Conservation (phyloP, 1,140 invertebrate genomes). For the Nephotettix cincticeps region DNA sequence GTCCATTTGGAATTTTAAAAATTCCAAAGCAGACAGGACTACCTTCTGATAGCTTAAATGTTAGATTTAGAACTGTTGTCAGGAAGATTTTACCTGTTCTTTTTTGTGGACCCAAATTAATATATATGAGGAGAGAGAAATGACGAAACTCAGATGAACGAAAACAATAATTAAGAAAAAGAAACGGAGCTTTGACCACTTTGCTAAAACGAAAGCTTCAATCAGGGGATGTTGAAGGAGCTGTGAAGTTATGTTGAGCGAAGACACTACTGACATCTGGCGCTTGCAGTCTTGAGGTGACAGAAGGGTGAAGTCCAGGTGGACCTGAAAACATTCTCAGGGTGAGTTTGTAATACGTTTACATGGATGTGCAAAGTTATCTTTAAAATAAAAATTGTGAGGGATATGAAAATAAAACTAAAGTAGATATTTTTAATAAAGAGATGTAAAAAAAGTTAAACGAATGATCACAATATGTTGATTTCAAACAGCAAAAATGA, state of each 20-base stretch:
- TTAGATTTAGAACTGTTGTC: too few species aligned
- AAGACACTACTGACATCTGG: conserved; percentile 45
- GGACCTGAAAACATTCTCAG: conserved; percentile 34
- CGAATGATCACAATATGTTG: too few species aligned
- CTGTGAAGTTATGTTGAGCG: conserved; percentile 40
- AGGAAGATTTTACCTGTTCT: neutral
- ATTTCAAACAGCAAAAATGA: too few species aligned
- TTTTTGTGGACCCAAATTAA: conserved; percentile 34
- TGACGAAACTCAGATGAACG: conserved; percentile 44
- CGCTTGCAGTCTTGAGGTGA: conserved; percentile 35
- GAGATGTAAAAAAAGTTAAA: too few species aligned
- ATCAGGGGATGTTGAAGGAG: conserved; percentile 50
- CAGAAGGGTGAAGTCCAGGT: conserved; percentile 42
- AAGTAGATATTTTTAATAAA: too few species aligned
- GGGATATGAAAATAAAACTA: too few species aligned
- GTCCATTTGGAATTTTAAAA: too few species aligned
- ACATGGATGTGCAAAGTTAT: too few species aligned
- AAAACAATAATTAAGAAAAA: conserved; percentile 48
- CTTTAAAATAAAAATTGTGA: too few species aligned
- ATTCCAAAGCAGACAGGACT: too few species aligned
- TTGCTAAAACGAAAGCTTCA: conserved; percentile 48
- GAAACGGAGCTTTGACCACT: conserved; percentile 47
- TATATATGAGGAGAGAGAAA: conserved; percentile 39
- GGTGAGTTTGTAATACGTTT: too few species aligned
- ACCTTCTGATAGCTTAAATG: too few species aligned